phyloP scores from a whole-genome alignment of 2,888 invertebrate species.

The Linnaemya vulpina region DNA sequence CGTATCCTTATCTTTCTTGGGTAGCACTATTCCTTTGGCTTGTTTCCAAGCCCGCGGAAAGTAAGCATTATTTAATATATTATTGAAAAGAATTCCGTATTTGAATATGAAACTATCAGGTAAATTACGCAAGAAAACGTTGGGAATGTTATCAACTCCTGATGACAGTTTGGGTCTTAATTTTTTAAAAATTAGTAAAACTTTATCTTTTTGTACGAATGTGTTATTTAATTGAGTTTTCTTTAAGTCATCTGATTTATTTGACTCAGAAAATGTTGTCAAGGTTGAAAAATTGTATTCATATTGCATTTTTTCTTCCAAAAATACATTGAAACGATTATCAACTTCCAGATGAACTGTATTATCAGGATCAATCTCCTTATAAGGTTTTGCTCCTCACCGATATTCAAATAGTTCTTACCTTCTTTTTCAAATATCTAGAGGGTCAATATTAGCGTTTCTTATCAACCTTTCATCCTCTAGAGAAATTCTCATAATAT shows the following conservation, averaged over 20 bases:
- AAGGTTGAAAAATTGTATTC: too few relatives aligned
- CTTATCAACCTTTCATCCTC: constrained; percentile 19
- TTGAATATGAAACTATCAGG: background rate
- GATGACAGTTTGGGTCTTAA: background rate
- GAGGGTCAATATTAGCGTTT: too few relatives aligned
- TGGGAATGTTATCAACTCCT: background rate
- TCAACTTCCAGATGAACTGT: background rate
- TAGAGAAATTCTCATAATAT: constrained; percentile 31
- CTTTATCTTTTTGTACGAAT: too few relatives aligned
- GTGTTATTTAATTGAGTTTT: too few relatives aligned
- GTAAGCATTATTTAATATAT: background rate
- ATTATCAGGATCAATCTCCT: constrained; percentile 15
- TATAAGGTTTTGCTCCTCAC: constrained; percentile 24
- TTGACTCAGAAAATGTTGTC: too few relatives aligned
- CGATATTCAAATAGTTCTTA: constrained; percentile 2
- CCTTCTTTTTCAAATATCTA: too few relatives aligned
- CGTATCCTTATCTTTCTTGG: background rate
- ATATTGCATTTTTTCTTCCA: too few relatives aligned
- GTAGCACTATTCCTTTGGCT: background rate
- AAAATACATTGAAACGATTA: too few relatives aligned
- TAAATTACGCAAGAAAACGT: background rate
- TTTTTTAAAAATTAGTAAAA: too few relatives aligned
- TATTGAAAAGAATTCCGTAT: background rate
- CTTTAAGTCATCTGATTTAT: too few relatives aligned
- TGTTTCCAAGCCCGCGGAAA: background rate